These are phyloP conservation scores for Neopelma chrysocephalum DNA, from an alignment of 2,797 vertebrate genomes.

Conservation along the genomic window DNA sequence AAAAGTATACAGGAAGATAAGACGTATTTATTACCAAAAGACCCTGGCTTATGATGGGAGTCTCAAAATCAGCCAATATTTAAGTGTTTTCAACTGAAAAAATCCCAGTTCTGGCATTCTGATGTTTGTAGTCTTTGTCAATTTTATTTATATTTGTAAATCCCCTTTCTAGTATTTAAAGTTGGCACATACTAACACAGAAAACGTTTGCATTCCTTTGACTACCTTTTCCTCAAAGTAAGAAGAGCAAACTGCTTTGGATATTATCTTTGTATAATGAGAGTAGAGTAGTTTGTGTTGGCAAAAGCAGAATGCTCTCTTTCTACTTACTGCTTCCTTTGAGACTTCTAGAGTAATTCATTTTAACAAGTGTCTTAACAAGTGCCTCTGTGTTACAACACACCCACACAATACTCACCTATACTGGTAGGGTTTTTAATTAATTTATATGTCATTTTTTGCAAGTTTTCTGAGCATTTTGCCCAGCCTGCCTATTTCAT, in stretches of 20 bases:
- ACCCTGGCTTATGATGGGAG: not conserved
- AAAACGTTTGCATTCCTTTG: not conserved
- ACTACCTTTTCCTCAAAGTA: not conserved
- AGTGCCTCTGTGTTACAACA: slow-evolving; percentile 33
- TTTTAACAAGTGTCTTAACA: slow-evolving; percentile 12
- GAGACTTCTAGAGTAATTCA: slow-evolving; percentile 7
- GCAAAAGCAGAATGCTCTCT: slow-evolving; percentile 13
- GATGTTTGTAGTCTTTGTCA: not conserved
- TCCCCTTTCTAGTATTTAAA: not conserved
- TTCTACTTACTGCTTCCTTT: slow-evolving; percentile 22
- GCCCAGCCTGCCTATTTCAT: not conserved
- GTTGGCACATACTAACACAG: not conserved
- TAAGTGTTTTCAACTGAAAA: not conserved
- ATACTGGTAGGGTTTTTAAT: not conserved
- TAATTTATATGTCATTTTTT: not conserved
- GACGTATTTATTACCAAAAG: not conserved
- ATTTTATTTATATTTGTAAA: not conserved
- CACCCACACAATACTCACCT: not conserved
- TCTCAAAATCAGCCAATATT: not conserved
- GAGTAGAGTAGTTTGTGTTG: slow-evolving; percentile 29
- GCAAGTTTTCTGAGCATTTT: not conserved
- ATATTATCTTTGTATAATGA: slow-evolving; percentile 36
- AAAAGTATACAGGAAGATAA: not conserved
- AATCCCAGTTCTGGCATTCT: not conserved
- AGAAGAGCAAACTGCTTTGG: not conserved